Evolutionary conservation across 1,140 invertebrate genomes (phyloP), one percentile per base, ranked within the genome.

Genomic region (Euwallacea fornicatus): DNA sequence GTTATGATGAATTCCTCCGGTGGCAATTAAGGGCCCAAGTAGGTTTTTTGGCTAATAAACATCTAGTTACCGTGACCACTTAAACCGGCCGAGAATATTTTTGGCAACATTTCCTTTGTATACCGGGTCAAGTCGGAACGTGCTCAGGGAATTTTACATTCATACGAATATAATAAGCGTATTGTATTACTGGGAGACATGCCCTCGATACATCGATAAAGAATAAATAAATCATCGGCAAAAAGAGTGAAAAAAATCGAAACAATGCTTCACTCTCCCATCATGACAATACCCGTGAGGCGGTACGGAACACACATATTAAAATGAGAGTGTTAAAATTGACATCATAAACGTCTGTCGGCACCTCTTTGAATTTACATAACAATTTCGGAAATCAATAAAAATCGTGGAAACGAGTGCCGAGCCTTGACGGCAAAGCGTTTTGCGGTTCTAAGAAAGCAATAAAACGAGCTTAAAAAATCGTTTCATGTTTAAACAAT

Each of bases 1-100:
- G 67, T 69, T 69, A 69, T 69, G 67, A 71, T 64, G 54, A 65
- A 71, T 71, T 71, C 69, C 62, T 71, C 7, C 50, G 61, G 53
- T 59, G 61, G 61, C 69, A 71, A 69, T 69, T 69, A 69, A 69
- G 67, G 67, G 10, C 50, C 66, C 47, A 44, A 15, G 16, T 42
- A 7, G n/a, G 13, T 69, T 69, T 69, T 69, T 69, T 63, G 42
- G 59, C 58, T 62, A 69, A 69, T 69, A 69, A 69, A 69, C 67
- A 69, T 69, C 67, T 69, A 69, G 67, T 69, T 69, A 69, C 58
- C 11, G 16, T 42, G 13, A 46, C 56, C 8, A 68, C 66, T 61
- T 21, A 61, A 69, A 69, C 67, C 59, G 67, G 60, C 67, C 67
- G 43, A 7, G 41, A 69, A 69, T 69, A 69, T 69, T 33, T 33